Evolutionary conservation across 2,797 vertebrate species (phyloP), one percentile per base, ranked within the genome.

Genomic region (Gymnoscopelus braueri): DNA sequence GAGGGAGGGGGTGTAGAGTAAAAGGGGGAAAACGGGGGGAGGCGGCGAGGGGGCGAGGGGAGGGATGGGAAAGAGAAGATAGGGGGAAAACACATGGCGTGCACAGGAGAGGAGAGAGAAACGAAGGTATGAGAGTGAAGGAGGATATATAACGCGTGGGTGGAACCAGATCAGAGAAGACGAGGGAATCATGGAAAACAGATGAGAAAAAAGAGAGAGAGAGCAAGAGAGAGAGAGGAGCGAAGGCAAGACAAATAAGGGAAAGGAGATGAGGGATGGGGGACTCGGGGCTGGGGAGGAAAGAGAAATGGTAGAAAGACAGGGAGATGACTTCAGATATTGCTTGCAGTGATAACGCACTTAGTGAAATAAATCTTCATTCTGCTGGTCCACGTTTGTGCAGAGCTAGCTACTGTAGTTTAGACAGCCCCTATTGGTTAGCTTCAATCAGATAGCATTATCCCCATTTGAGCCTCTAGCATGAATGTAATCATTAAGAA

Each of bases 361-460:
- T 26, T 23, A 11, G 13, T 9, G 44, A 78, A 78, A 80, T 71
- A 75, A 75, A 76, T 80, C 74, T 26, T 64, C 5, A 6, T 60
- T 79, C 60, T 62, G 63, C 23, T 19, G 19, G 19, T 19, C 19
- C 1, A n/a, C n/a, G n/a, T n/a, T n/a, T n/a, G n/a, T n/a, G n/a
- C n/a, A n/a, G n/a, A 19, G 19, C 19, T 19, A 1, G 19, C 1
- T 56, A 48, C 8, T 39, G 19, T 51, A 12, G 11, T 26, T 63
- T 74, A 2, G 2, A 23, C 66, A 63, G 53, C 29, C 13, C 35
- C 32, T 51, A 63, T 67, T 77, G 60, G 74, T 39, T 47, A 48
- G 55, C 63, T 63, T 61, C 44, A 61, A 14, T 75, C 64, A 69
- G 51, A 64, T 65, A 59, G 52, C 60, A 54, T 70, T 69, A 48